Conservation (phyloP, 2,888 invertebrate species). For the Lissonota sp. region DNA sequence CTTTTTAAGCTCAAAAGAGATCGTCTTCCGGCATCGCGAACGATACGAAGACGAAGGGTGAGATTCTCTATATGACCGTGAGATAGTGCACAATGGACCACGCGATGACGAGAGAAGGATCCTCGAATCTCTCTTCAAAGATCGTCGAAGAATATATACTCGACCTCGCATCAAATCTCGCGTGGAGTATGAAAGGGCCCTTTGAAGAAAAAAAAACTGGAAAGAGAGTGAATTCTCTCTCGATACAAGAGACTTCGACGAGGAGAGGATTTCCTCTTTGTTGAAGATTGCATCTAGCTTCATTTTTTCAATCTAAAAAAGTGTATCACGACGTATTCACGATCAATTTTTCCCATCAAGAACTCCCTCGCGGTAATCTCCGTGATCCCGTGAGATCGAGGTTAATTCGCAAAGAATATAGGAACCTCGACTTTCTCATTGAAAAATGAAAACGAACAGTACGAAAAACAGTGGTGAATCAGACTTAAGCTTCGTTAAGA, state of each 20-base stretch:
- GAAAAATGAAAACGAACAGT: too few relatives aligned
- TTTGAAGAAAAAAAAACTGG: conserved; percentile 23
- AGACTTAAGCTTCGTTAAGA: too few relatives aligned
- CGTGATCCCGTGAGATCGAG: too few relatives aligned
- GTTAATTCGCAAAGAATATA: too few relatives aligned
- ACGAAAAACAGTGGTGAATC: too few relatives aligned
- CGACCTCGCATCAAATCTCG: conserved; percentile 54
- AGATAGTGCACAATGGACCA: conserved; percentile 53
- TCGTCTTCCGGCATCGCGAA: neutral
- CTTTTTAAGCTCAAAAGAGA: neutral
- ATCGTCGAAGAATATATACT: conserved; percentile 45
- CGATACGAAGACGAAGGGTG: conserved; percentile 58
- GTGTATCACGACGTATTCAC: too few relatives aligned
- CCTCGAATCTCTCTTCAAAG: conserved; percentile 47
- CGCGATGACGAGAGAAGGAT: conserved; percentile 44
- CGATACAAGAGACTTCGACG: neutral
- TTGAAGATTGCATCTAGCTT: too few relatives aligned
- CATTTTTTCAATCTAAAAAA: too few relatives aligned
- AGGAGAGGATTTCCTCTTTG: conserved; percentile 15
- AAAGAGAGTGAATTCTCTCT: conserved; percentile 15
- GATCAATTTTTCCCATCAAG: too few relatives aligned
- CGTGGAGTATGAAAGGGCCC: conserved; percentile 35
- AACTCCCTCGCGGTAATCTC: too few relatives aligned
- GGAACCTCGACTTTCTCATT: too few relatives aligned
- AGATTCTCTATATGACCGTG: conserved; percentile 26